phyloP scores from a whole-genome alignment of 2,797 vertebrate genomes.

The Glyptemys insculpta region DNA sequence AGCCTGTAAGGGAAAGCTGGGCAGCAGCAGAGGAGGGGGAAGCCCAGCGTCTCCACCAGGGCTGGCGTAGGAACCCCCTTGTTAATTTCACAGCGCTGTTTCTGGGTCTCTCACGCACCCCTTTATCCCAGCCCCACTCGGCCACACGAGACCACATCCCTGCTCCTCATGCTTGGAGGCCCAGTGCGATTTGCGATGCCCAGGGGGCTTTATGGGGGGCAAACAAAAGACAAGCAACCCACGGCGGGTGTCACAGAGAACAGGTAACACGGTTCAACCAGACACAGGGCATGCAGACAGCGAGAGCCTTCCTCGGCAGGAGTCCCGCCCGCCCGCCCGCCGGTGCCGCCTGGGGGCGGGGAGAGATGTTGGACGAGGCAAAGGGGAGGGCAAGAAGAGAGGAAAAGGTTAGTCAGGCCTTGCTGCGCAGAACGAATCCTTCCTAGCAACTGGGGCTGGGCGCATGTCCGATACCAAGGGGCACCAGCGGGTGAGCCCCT shows the following conservation, averaged over 20 bases:
- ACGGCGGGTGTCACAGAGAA: not conserved
- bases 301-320: not conserved
- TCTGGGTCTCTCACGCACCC: not conserved
- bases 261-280: not conserved
- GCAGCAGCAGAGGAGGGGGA: not conserved
- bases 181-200: not conserved
- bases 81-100: not conserved
- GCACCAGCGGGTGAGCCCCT: not conserved
- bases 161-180: not conserved
- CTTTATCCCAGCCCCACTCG: not conserved
- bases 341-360: not conserved
- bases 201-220: not conserved
- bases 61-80: not conserved
- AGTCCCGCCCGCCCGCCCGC: not conserved
- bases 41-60: not conserved
- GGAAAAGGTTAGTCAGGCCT: not conserved
- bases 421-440: not conserved
- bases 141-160: not conserved
- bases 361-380: not conserved
- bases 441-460: not conserved
- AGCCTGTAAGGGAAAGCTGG: not conserved
- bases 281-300: conserved; percentile 35
- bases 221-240: not conserved
- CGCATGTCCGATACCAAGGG: not conserved
- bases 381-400: not conserved